Conservation (phyloP, 2,888 invertebrate genomes). For the Coleophora flavipennella region DNA sequence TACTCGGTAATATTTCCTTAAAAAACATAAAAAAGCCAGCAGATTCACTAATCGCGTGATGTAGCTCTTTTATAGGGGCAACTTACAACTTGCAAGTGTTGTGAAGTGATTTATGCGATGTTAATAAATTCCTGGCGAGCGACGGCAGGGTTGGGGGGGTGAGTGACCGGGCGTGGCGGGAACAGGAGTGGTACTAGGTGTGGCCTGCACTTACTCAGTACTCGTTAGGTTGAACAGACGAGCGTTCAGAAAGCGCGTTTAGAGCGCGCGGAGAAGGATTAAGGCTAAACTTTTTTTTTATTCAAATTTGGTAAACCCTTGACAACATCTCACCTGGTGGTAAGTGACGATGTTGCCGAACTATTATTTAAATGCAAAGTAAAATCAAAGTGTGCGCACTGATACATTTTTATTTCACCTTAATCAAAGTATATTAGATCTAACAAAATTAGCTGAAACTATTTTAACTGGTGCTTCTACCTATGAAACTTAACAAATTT, state of each 20-base stretch:
- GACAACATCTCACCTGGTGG: too few species aligned
- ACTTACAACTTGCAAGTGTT: conserved; percentile 23
- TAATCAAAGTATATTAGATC: too few species aligned
- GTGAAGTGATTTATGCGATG: conserved; percentile 41
- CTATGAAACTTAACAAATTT: too few species aligned
- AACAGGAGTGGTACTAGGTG: conserved; percentile 38
- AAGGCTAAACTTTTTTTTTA: too few species aligned
- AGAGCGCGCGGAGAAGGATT: not conserved
- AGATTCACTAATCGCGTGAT: conserved; percentile 19
- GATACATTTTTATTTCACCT: too few species aligned
- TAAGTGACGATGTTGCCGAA: too few species aligned
- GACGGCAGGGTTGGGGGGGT: conserved; percentile 30
- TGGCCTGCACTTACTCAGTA: conserved; percentile 23
- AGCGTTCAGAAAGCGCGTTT: conserved; percentile 11
- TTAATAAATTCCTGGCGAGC: conserved; percentile 42
- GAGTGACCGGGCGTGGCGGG: conserved; percentile 23
- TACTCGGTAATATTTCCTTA: conserved; percentile 7
- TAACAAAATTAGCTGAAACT: too few species aligned
- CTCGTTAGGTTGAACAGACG: conserved; percentile 15
- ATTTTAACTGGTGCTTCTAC: too few species aligned
- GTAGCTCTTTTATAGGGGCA: conserved; percentile 25
- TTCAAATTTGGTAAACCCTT: too few species aligned
- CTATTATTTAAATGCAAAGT: too few species aligned
- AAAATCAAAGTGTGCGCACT: too few species aligned
- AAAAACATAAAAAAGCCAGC: conserved; percentile 2